A percentile compares a stretch with the other conserved stretches of the same genome.
Conservation (phyloP, 2,888 invertebrate species). For the Ophioninae sp. region DNA sequence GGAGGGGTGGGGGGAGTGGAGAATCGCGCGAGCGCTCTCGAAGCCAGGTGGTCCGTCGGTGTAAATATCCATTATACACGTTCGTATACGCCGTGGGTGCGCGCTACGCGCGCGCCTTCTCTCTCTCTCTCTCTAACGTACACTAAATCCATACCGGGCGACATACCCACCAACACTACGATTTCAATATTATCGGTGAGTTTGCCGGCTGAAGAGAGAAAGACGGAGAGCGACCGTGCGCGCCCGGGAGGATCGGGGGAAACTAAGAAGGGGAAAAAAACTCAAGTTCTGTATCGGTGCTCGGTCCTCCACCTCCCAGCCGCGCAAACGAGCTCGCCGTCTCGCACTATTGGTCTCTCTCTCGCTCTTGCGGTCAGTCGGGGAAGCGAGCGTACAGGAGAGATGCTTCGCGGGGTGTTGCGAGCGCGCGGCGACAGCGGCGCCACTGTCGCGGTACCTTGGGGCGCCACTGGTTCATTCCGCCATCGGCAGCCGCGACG, state of each 20-base stretch:
- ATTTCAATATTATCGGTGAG: constrained; percentile 40
- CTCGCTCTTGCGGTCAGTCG: background rate
- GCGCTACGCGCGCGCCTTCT: constrained; percentile 27
- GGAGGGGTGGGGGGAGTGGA: constrained; percentile 46
- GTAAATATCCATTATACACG: constrained; percentile 75
- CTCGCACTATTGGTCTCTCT: background rate
- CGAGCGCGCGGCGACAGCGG: too few relatives aligned
- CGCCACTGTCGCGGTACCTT: constrained; percentile 69
- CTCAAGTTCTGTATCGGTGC: constrained; percentile 9
- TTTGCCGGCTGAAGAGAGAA: constrained; percentile 34
- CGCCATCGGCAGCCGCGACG: constrained; percentile 75
- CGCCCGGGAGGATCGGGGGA: background rate
- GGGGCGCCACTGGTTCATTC: constrained; percentile 78
- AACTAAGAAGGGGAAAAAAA: constrained; percentile 1
- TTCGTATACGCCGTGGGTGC: constrained; percentile 56
- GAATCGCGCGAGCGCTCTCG: constrained; percentile 60
- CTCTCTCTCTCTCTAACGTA: background rate
- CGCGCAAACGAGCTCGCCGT: background rate
- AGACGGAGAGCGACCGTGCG: background rate
- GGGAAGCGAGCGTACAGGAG: constrained; percentile 1
- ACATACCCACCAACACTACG: constrained; percentile 18
- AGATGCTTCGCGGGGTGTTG: constrained; percentile 58
- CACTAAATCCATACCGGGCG: constrained; percentile 24
- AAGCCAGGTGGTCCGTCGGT: constrained; percentile 77
- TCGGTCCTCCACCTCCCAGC: background rate